Evolutionary conservation across 2,797 vertebrate genomes (phyloP), one percentile per base, ranked within the genome.

Genomic region (Hemibagrus guttatus): DNA sequence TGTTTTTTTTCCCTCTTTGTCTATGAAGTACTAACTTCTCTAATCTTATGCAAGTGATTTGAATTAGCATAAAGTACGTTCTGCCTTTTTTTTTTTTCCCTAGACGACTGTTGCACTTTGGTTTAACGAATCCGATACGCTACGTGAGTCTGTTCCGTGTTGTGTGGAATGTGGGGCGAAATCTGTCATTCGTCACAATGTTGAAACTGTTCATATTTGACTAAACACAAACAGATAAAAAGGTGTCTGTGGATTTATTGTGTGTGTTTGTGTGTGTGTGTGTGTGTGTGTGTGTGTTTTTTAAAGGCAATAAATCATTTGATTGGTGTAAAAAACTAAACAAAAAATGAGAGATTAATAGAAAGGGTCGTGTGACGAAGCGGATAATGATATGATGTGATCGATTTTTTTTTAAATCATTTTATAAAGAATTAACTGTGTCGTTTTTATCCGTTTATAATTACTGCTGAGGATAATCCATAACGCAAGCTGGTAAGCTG

Each of bases 11-110:
- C 0, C 58, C 4, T 66, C 6, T 66, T 75, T 3, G 63, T 90
- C 84, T 68, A 79, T 0, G 78, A 86, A 80, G 8, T 80, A 84
- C 69, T 88, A 88, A 90, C 68, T 84, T 68, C 28, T 89, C 74
- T 64, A 69, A 86, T 88, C 54, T 69, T 89, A 89, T 89, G 86
- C 87, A 88, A 91, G 74, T 80, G 83, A 83, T 81, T 2, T n/a
- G 72, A 64, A 84, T 85, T 84, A 87, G 84, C 80, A 31, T 83
- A 31, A 72, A 64, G 68, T 35, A 83, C 12, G 31, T 84, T 79
- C 19, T 21, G 72, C 61, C 81, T 87, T 84, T 84, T 49, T 49
- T 49, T 49, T 84, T 49, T 49, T 49, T 8, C 80, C 74, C 11
- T 52, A 69, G 63, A 75, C 35, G 56, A 86, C 75, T 84, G 39